These are phyloP conservation scores for Pygmarrhopalites habei DNA, from an alignment of 1,140 invertebrate genomes.

Conservation along the genomic window DNA sequence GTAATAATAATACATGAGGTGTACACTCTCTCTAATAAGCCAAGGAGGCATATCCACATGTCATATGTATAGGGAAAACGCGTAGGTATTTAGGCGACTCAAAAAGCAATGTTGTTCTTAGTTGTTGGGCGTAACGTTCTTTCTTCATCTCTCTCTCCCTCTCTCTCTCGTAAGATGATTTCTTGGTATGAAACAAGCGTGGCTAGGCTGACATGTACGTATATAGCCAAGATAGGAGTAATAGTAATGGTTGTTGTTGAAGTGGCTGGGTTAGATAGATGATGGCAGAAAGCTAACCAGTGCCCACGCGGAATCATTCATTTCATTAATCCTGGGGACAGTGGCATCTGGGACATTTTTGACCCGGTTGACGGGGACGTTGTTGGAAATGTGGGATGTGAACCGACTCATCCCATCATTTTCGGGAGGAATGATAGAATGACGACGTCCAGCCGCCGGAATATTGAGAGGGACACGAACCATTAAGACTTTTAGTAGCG, in stretches of 20 bases:
- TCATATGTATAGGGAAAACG: background rate
- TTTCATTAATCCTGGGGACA: constrained; percentile 18
- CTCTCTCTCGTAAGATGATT: no score
- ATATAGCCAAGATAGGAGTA: no score
- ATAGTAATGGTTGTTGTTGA: background rate
- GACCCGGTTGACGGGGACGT: background rate
- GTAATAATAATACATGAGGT: background rate
- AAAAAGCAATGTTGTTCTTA: constrained; percentile 3
- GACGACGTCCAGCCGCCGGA: background rate
- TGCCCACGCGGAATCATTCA: constrained; percentile 36
- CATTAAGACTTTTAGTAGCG: constrained; percentile 29
- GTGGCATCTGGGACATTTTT: constrained; percentile 28
- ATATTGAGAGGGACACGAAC: constrained; percentile 10
- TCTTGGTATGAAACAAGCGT: no score
- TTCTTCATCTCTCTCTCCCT: constrained; percentile 3
- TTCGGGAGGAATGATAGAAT: constrained; percentile 21
- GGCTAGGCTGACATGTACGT: no score
- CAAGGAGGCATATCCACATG: no score
- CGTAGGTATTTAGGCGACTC: constrained; percentile 5
- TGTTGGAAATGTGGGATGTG: background rate
- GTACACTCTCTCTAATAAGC: no score
- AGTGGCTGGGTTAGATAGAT: constrained; percentile 4
- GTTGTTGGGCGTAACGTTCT: constrained; percentile 26
- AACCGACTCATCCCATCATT: constrained; percentile 13
- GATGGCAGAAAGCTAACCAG: constrained; percentile 3